Percentiles rank a stretch among this genome's conserved stretches.
Evolutionary conservation across 2,888 invertebrate genomes (phyloP).

Genomic region (Drosophila demipolita): DNA sequence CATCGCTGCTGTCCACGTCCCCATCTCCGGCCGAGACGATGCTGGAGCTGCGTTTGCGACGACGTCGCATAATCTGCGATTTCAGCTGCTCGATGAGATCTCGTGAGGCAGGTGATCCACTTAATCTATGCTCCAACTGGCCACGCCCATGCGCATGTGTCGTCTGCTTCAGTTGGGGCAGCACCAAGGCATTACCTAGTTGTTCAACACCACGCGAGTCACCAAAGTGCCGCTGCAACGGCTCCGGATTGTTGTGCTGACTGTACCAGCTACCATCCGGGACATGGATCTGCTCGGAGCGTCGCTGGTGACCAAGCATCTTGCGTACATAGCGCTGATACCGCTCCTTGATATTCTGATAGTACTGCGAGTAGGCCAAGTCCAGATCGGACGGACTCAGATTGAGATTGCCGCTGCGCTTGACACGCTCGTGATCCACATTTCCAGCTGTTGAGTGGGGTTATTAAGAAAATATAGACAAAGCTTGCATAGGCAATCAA

Average conservation of each 20-base stretch:
- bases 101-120: slow-evolving; percentile 42
- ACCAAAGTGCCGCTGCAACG: slow-evolving; percentile 52
- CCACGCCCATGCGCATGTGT: slow-evolving; percentile 51
- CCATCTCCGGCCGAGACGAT: slow-evolving; percentile 48
- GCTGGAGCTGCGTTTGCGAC: slow-evolving; percentile 70
- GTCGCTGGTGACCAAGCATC: slow-evolving; percentile 73
- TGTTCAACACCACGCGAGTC: slow-evolving; percentile 43
- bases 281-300: slow-evolving; percentile 47
- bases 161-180: slow-evolving; percentile 74
- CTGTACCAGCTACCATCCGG: slow-evolving; percentile 77
- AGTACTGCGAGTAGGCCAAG: slow-evolving; percentile 82
- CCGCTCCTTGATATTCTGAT: slow-evolving; percentile 82
- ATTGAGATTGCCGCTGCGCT: slow-evolving; percentile 46
- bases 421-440: slow-evolving; percentile 29
- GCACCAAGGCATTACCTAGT: slow-evolving; percentile 46
- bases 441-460: background rate
- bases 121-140: slow-evolving; percentile 32
- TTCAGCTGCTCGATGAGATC: slow-evolving; percentile 79
- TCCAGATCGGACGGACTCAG: slow-evolving; percentile 75
- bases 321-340: slow-evolving; percentile 83
- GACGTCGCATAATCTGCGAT: slow-evolving; percentile 79
- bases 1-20: slow-evolving; percentile 69
- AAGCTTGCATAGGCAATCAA: background rate
- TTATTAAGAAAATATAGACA: too few species aligned
- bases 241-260: slow-evolving; percentile 71